Evolutionary conservation across 1,140 invertebrate species (phyloP), one percentile per base, ranked within the genome.

Genomic region (Plutomurus gul): DNA sequence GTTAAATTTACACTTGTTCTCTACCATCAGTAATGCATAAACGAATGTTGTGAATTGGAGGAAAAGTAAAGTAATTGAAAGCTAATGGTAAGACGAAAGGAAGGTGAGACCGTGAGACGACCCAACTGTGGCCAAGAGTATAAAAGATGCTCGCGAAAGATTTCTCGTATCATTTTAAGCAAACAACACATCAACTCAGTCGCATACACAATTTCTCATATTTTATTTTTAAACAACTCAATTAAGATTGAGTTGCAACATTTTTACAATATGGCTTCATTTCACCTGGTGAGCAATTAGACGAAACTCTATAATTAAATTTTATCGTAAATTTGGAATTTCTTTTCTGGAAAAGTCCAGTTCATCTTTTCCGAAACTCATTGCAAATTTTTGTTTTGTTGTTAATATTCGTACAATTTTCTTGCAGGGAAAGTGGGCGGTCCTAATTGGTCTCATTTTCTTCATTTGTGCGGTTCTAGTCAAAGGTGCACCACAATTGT

Each of bases 401-500:
- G 49, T 25, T 27, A 30, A n/a, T 30, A 33, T 65, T 49, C 36
- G 0, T 0, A n/a, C n/a, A n/a, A n/a, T n/a, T n/a, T n/a, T 25
- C 5, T 70, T 27, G 4, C 43, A 77, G 75, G 47, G 36, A 11
- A 77, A 70, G 20, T 77, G 46, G 56, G 56, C 75, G 70, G 75
- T 56, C 4, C 33, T 70, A 22, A n/a, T 27, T 36, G 76, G 65
- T 73, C 65, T 75, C 36, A 39, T 79, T 4, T 33, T 75, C 30
- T 25, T 75, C 75, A 20, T 70, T 16, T 70, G 73, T 76, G 78
- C 65, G 20, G 65, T 80, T 71, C 60, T 76, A 72, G 78, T 76
- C 78, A 65, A 33, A 20, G 73, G 37, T 25, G 78, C 78, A 47
- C 78, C 78, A 60, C 74, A 73, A 37, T 20, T 49, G 10, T 60